Base-by-base conservation (phyloP, 2,888 invertebrate species). In the Nasonia oneida region DNA sequence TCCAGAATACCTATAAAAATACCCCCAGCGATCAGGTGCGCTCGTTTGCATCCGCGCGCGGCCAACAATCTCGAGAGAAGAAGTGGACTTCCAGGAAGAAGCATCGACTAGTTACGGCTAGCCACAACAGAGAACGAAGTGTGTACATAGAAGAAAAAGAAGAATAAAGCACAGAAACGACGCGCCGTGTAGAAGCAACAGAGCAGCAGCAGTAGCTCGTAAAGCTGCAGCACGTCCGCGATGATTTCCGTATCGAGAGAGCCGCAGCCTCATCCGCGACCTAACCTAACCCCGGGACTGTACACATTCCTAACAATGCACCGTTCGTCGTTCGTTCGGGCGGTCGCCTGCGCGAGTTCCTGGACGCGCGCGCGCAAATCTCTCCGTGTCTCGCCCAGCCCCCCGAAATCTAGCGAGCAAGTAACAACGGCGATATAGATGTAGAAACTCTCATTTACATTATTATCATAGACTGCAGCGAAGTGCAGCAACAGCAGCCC, bases 271-370 rank as follows among this genome's bases (percentile, higher is more conserved):
- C 23, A 53, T 78, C 71, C 76, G 53, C 79, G 85, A 85, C 76
- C 87, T 87, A 87, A 87, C 87, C 85, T 87, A 87, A 87, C 85
- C 87, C 67, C 61, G 39, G 29, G 14, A 29, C 67, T 67, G n/a
- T 39, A 74, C 84, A 71, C 86, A 86, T 86, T 86, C 86, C 86
- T 84, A 76, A 81, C 84, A 85, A 87, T 85, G 85, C 81, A 83
- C 81, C 84, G 80, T 83, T 84, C 76, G 75, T 81, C 47, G 47
- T 10, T 81, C 47, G 47, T 10, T 47, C 57, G 57, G 57, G 57
- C 57, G 57, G 57, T 77, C 61, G 33, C 50, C 23, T 57, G 29
- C 18, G 74, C 33, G 76, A 15, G 23, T 42, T 42, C 73, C 42
- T 73, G 47, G n/a, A 39, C 71, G 53, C 70, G 57, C 71, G 50